These are phyloP conservation scores for Pyrocephalus nanus DNA, from an alignment of 2,797 vertebrate species.

Conservation along the genomic window DNA sequence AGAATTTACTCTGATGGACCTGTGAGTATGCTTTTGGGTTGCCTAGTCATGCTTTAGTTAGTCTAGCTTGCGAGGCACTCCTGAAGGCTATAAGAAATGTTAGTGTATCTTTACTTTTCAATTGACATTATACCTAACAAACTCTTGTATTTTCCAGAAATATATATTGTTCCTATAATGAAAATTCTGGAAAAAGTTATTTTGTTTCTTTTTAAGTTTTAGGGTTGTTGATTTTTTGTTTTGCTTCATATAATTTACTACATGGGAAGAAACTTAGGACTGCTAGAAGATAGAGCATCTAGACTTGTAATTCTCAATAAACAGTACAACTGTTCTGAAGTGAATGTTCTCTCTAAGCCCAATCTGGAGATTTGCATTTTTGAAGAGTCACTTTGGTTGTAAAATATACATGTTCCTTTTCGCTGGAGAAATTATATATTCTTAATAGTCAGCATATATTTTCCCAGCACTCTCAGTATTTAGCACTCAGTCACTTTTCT, in stretches of 20 bases:
- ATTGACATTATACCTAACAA: neutral
- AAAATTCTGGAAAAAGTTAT: neutral
- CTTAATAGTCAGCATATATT: neutral
- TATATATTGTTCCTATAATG: neutral
- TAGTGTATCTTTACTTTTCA: neutral
- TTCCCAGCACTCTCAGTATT: neutral
- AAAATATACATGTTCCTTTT: neutral
- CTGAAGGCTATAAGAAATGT: neutral
- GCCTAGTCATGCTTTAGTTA: neutral
- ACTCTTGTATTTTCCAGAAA: neutral
- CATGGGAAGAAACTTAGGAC: neutral
- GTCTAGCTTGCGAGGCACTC: neutral
- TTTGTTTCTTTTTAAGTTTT: neutral
- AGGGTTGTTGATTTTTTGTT: neutral
- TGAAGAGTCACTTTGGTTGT: neutral
- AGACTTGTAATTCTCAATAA: neutral
- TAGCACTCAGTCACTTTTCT: neutral
- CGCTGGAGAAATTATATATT: neutral
- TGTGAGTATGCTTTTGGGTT: neutral
- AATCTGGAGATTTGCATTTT: neutral
- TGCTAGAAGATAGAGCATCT: neutral
- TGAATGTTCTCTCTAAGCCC: neutral
- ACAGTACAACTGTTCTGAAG: neutral
- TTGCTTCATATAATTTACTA: neutral
- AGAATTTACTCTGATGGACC: neutral